A percentile compares a stretch with the other conserved stretches of the same genome.
Conservation (phyloP, 2,888 invertebrate genomes). For the Physocephala rufipes region DNA sequence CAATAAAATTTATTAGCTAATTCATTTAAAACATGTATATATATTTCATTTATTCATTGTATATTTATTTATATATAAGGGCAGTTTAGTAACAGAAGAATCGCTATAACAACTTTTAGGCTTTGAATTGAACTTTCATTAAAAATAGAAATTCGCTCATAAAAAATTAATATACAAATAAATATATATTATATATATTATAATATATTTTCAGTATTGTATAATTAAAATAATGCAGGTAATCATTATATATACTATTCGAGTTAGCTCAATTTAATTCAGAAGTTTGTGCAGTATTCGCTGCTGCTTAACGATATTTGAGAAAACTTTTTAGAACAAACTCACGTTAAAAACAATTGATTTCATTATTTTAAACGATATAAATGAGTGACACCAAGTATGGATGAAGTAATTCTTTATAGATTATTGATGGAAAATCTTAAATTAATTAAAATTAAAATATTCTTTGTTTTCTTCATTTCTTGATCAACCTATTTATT, state of each 20-base stretch:
- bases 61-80: conserved; percentile 42
- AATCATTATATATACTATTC: conserved; percentile 36
- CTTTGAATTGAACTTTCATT: conserved; percentile 37
- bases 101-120: conserved; percentile 42
- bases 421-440: no score
- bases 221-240: conserved; percentile 45
- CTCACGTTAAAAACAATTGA: neutral
- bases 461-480: no score
- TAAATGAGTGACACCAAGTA: no score
- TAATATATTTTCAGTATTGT: conserved; percentile 31
- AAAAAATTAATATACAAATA: conserved; percentile 38
- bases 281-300: conserved; percentile 22
- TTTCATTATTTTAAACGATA: neutral
- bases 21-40: conserved; percentile 19
- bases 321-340: conserved; percentile 8
- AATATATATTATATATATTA: conserved; percentile 26
- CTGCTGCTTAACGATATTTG: conserved; percentile 13
- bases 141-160: conserved; percentile 35
- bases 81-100: conserved; percentile 55
- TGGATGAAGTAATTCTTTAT: no score
- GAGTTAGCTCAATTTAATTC: conserved; percentile 24
- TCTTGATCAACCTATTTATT: no score
- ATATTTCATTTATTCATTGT: conserved; percentile 38
- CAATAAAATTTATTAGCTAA: conserved; percentile 12
- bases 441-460: no score